Conservation (phyloP, 2,888 invertebrate genomes). For the Brenthis daphne region DNA sequence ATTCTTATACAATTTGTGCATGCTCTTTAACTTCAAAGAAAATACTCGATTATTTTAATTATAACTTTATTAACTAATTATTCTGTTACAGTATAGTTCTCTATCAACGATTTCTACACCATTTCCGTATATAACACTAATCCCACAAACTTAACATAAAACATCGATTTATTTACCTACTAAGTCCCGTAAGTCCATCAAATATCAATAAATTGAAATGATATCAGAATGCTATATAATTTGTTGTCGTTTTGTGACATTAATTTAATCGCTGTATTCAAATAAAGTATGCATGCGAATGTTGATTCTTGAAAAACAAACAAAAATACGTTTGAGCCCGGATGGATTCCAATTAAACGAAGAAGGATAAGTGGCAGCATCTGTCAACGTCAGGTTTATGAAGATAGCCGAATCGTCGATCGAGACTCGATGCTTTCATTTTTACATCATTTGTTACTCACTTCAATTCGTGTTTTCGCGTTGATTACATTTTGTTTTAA, state of each 20-base stretch:
- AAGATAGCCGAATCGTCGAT: slow-evolving; percentile 33
- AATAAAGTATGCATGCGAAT: slow-evolving; percentile 1
- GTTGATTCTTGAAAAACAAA: slow-evolving; percentile 11
- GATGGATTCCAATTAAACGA: slow-evolving; percentile 28
- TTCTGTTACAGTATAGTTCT: too few relatives aligned
- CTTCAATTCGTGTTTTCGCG: neutral
- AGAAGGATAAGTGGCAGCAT: slow-evolving; percentile 34
- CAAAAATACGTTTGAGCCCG: slow-evolving; percentile 8
- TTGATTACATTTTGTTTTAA: neutral
- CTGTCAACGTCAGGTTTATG: slow-evolving; percentile 40
- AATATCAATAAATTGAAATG: too few relatives aligned
- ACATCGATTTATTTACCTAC: too few relatives aligned
- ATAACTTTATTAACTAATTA: too few relatives aligned
- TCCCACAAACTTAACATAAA: too few relatives aligned
- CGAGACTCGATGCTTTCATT: slow-evolving; percentile 8
- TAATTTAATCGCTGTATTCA: neutral
- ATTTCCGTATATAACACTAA: too few relatives aligned
- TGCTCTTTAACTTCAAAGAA: too few relatives aligned
- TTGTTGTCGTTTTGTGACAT: neutral
- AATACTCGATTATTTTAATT: too few relatives aligned
- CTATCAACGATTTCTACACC: too few relatives aligned
- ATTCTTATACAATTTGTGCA: too few relatives aligned
- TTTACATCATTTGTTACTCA: slow-evolving; percentile 3
- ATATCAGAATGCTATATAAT: neutral
- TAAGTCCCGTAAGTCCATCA: too few relatives aligned